Evolutionary conservation across 2,113 vertebrate genomes (phyloP).

Genomic region (Psettodes erumei): DNA sequence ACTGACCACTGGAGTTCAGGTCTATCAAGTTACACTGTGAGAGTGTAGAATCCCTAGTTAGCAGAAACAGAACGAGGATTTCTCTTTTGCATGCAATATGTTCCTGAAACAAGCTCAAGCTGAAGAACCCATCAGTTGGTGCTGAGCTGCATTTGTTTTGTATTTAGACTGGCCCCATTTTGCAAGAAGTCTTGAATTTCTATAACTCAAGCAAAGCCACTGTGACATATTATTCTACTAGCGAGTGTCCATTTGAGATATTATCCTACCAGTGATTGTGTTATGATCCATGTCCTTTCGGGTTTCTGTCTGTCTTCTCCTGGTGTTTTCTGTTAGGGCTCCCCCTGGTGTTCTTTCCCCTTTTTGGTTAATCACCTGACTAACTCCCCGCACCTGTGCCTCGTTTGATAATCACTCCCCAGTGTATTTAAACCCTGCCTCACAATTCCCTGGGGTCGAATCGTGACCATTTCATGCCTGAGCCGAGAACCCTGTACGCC

Average conservation of each 20-base stretch:
- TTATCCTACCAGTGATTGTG: constrained; percentile 54
- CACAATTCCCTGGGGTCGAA: too few species aligned
- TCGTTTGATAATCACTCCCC: too few species aligned
- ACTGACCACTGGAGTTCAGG: too few species aligned
- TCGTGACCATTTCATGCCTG: too few species aligned
- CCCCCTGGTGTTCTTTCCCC: too few species aligned
- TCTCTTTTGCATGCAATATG: constrained; percentile 4
- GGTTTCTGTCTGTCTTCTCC: too few species aligned
- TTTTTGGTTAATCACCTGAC: too few species aligned
- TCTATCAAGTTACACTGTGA: background rate
- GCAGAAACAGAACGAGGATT: too few species aligned
- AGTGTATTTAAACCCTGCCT: too few species aligned
- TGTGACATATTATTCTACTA: constrained; percentile 57
- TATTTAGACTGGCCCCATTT: background rate
- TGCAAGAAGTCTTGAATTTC: constrained; percentile 5
- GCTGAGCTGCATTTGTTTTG: background rate
- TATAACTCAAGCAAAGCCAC: constrained; percentile 42
- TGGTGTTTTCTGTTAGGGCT: constrained; percentile 78
- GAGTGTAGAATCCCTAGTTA: background rate
- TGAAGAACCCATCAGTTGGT: background rate
- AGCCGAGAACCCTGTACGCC: too few species aligned
- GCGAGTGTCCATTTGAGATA: constrained; percentile 59
- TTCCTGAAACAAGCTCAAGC: constrained; percentile 1
- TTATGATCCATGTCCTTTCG: too few species aligned
- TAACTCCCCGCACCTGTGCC: too few species aligned